Base-by-base conservation (phyloP, 2,888 invertebrate genomes). In the Blera fallax region DNA sequence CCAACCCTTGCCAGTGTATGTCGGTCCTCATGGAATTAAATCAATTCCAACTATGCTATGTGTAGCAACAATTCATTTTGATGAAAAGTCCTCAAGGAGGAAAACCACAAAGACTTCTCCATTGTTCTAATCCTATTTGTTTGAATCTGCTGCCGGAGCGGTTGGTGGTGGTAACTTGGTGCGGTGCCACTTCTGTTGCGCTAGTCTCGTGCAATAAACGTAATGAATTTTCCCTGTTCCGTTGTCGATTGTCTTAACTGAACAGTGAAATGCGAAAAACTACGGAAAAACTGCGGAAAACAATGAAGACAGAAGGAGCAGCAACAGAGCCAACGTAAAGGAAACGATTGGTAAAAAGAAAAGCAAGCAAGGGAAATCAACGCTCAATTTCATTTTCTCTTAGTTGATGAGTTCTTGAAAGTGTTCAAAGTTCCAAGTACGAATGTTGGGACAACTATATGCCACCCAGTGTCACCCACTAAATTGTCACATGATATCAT, bases 191-290 rank as follows among this genome's bases (percentile, higher is more conserved):
- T 81, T 81, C 62, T 85, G 85, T 72, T 81, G 85, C 85, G 85
- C 54, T 83, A 72, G 72, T 79, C 72, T 45, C 72, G 67, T 72
- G 81, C 77, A 77, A 85, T 85, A 85, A 76, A 72, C 85, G 16
- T 81, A 85, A 85, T 85, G 85, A 85, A 85, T 81, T 85, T 60
- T 70, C 58, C 72, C 62, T 80, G 74, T 85, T 85, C 72, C 85
- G 81, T 72, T 81, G 85, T 85, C 80, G 85, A 85, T 81, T 81
- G 72, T 81, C 72, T 81, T 85, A 85, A 70, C 76, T 70, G 62
- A 85, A 70, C 84, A 65, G 54, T 58, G 58, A 74, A 84, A 80
- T 80, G 81, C 37, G 80, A 65, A 80, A 70, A 77, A 81, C 52
- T 79, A 52, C 29, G 64, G 79, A 58, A 67, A 45, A 76, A 72